Conservation (phyloP, 2,888 invertebrate genomes). For the Phyllotreta striolata region DNA sequence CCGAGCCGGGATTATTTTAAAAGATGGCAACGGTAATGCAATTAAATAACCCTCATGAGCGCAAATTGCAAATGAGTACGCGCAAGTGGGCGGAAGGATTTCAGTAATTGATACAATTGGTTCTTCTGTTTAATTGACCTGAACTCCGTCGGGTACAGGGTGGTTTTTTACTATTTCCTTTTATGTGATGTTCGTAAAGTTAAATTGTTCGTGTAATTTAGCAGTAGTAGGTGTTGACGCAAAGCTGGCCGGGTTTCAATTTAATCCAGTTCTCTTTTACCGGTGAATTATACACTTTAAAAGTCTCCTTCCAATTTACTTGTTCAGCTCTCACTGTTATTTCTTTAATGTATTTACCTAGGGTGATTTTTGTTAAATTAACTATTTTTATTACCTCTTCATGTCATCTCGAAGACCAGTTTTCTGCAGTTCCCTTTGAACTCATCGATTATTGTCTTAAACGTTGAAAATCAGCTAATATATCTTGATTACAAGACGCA, state of each 20-base stretch:
- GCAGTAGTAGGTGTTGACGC: conserved; percentile 27
- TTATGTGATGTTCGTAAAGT: conserved; percentile 29
- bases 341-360: too few relatives aligned
- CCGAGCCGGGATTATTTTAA: conserved; percentile 35
- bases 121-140: conserved; percentile 41
- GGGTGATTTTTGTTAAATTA: too few relatives aligned
- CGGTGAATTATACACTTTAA: not conserved
- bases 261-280: conserved; percentile 6
- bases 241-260: conserved; percentile 14
- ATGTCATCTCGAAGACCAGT: too few relatives aligned
- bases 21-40: conserved; percentile 46
- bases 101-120: conserved; percentile 51
- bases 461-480: conserved; percentile 21
- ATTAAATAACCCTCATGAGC: conserved; percentile 48
- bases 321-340: too few relatives aligned
- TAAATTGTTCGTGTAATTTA: conserved; percentile 30
- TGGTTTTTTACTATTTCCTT: conserved; percentile 33
- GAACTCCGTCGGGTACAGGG: conserved; percentile 34
- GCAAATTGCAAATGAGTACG: conserved; percentile 48
- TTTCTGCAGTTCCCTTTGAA: not conserved
- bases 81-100: conserved; percentile 51
- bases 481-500: conserved; percentile 21
- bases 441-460: conserved; percentile 21
- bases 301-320: too few relatives aligned
- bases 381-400: too few relatives aligned